These are phyloP conservation scores for Tautogolabrus adspersus DNA, from an alignment of 2,113 vertebrate species.

Conservation along the genomic window DNA sequence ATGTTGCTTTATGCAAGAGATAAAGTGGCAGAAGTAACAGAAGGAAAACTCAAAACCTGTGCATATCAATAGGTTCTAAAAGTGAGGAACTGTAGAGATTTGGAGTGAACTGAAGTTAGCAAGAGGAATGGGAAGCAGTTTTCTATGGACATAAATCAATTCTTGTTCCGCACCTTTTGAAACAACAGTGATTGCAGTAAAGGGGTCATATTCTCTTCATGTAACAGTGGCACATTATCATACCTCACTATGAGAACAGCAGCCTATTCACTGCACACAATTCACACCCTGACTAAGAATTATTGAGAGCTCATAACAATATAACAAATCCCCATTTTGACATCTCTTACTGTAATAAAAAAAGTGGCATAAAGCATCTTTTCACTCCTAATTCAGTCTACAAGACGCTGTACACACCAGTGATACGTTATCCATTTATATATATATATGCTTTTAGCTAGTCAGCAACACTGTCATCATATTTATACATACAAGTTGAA, in stretches of 20 bases:
- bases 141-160: conserved; percentile 18
- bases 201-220: conserved; percentile 23
- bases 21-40: not conserved
- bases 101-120: not conserved
- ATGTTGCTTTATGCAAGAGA: not conserved
- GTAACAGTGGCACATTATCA: conserved; percentile 40
- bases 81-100: not conserved
- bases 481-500: conserved; percentile 69
- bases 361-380: conserved; percentile 61
- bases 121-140: conserved; percentile 10
- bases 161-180: conserved; percentile 35
- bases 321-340: conserved; percentile 47
- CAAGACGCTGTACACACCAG: conserved; percentile 63
- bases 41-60: not conserved
- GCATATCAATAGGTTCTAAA: conserved; percentile 4
- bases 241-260: conserved; percentile 44
- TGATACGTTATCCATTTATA: conserved; percentile 36
- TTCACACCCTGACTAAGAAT: conserved; percentile 54
- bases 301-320: conserved; percentile 31
- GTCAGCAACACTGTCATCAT: conserved; percentile 59
- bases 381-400: conserved; percentile 61
- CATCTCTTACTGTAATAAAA: conserved; percentile 45
- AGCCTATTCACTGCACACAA: conserved; percentile 47
- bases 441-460: conserved; percentile 56
- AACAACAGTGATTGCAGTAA: conserved; percentile 27